Base-by-base conservation (phyloP, 2,888 invertebrate species). In the Platycheirus albimanus region DNA sequence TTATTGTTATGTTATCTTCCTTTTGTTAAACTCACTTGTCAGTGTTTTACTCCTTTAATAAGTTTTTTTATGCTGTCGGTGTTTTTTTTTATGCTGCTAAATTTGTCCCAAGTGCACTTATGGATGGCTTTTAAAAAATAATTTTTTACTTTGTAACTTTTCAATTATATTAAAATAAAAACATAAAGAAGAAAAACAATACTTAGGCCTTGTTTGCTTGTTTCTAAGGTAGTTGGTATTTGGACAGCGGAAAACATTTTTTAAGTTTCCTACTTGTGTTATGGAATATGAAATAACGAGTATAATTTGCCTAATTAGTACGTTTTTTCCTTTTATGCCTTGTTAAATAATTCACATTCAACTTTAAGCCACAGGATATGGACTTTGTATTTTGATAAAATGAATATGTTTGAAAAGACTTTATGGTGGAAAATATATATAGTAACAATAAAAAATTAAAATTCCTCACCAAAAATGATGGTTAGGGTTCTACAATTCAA, bases 61-160 rank as follows among this genome's bases (percentile, higher is more conserved):
- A 76, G 58, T 71, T 81, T 76, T 36, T 76, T 24, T 54, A 47
- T 80, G 56, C 36, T 78, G 71, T 71, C 17, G 33, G 49, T 33
- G 43, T 11, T 15, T 49, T 64, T 52, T 51, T 33, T 52, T 64
- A 54, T 43, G 19, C 63, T 70, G 66, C 58, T 64, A 75, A 56
- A 70, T 77, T 71, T 81, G 71, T 77, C 81, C 77, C 81, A 81
- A 77, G 81, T 81, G 81, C 81, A 81, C 81, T 81, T 81, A 81
- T 51, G 61, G 28, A 72, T 61, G 71, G 81, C 61, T 81, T 70
- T 71, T 52, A 66, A 51, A 81, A 79, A 74, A 67, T 66, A 52
- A 52, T 58, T 58, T 76, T 76, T 69, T 51, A 47, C 66, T 77
- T 61, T 61, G 77, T 67, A 71, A 71, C 61, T 61, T 81, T 81